A percentile compares a stretch with the other conserved stretches of the same genome.
phyloP scores from a whole-genome alignment of 2,888 invertebrate species.

The Tinea pellionella region DNA sequence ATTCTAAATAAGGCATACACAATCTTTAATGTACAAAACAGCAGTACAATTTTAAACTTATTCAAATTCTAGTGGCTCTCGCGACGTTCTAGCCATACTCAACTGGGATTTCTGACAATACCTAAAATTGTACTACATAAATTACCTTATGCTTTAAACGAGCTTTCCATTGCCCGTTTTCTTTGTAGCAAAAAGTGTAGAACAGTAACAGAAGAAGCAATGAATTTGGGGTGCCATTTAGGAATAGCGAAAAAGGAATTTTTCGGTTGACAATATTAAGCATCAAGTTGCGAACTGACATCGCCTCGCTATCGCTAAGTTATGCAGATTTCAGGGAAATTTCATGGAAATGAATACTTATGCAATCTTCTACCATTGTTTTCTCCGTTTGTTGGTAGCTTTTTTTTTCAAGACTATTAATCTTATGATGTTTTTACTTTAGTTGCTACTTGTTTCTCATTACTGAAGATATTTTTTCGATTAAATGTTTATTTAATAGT shows the following conservation, averaged over 20 bases:
- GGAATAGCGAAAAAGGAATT: neutral
- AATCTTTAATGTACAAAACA: too few species aligned
- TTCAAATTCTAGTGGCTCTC: neutral
- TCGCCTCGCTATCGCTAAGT: neutral
- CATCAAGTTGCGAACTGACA: neutral
- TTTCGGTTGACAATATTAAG: neutral
- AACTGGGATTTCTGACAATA: neutral
- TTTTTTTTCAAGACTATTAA: neutral
- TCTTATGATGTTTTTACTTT: neutral
- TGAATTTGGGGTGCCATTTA: neutral
- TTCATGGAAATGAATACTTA: slow-evolving; percentile 4
- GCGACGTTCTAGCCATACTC: neutral
- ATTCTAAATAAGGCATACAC: too few species aligned
- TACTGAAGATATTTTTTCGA: too few species aligned
- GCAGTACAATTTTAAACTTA: neutral
- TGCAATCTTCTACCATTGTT: neutral
- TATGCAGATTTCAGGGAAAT: slow-evolving; percentile 8
- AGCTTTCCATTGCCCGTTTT: neutral
- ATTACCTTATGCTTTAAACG: neutral
- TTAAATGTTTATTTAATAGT: too few species aligned
- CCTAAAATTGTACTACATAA: neutral
- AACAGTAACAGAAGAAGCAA: neutral
- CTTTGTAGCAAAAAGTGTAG: neutral
- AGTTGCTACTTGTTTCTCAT: too few species aligned
- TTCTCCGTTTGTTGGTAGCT: neutral